Percentiles rank a stretch among this genome's conserved stretches.
Evolutionary conservation across 2,797 vertebrate genomes (phyloP).

Genomic region (Eospalax fontanierii): DNA sequence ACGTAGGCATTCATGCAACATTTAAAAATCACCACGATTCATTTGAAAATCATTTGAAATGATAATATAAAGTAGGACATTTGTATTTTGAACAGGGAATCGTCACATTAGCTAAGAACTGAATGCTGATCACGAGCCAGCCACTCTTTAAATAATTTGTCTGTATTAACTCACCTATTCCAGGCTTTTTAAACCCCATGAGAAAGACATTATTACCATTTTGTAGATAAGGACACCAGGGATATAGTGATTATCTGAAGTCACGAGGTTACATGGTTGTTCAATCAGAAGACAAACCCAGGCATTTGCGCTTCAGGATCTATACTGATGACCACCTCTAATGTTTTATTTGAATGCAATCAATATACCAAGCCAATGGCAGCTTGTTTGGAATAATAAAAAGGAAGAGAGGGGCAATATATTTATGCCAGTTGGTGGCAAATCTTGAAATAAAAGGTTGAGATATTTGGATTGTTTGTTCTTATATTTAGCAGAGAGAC

Average conservation of each 20-base stretch:
- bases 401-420: not conserved
- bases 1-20: constrained; percentile 39
- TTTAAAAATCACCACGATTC: constrained; percentile 61
- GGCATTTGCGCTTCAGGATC: not conserved
- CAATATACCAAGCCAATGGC: not conserved
- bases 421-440: not conserved
- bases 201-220: not conserved
- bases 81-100: constrained; percentile 69
- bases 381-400: not conserved
- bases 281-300: constrained; percentile 12
- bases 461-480: not conserved
- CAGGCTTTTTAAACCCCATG: not conserved
- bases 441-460: constrained; percentile 51
- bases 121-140: not conserved
- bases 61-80: constrained; percentile 32
- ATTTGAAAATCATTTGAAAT: constrained; percentile 70
- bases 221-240: not conserved
- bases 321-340: not conserved
- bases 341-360: constrained; percentile 19
- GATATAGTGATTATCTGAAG: not conserved
- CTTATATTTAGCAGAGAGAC: not conserved
- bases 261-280: not conserved
- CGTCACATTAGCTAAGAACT: constrained; percentile 56
- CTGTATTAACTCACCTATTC: constrained; percentile 45
- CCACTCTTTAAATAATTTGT: constrained; percentile 13